Evolutionary conservation across 2,797 vertebrate species (phyloP), one percentile per base, ranked within the genome.

Genomic region (Galaxias olidus): DNA sequence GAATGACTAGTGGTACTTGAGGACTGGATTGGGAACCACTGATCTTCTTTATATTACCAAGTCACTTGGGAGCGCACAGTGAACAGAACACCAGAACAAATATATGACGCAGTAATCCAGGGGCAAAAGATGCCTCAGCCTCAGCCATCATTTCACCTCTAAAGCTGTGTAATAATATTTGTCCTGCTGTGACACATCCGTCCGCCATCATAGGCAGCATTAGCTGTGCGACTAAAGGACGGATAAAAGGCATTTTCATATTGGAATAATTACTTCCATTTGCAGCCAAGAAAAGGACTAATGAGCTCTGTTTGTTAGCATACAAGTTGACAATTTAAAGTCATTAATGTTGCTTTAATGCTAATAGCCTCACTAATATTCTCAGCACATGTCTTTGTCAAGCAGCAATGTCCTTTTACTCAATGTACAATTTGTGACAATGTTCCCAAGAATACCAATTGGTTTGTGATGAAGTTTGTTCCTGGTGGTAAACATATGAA

Each of bases 291-390:
- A 10, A 61, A 30, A 46, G 0, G 14, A 60, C 71, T 62, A 80
- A 76, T 75, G 43, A 5, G 8, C 19, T 73, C 47, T 74, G 47
- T 78, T 74, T 74, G 42, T 76, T 41, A 54, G 66, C 79, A 55
- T 69, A 47, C 59, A 20, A 70, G 65, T 60, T 41, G 48, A 18
- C 55, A 44, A 66, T 77, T 69, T 63, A 15, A 40, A 14, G 47
- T 10, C 60, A 57, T 66, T 59, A 9, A 61, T 4, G 42, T 47
- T 6, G 1, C 9, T 0, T 69, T 69, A 40, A 52, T 46, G 43
- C 30, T 81, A 66, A 86, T 82, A 10, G 72, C 50, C 63, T 67
- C 57, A 65, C 43, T 68, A 53, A 55, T 59, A 84, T 85, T 83
- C 75, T 10, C 10, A 15, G 55, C 80, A 87, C 77, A 79, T 72